These are phyloP conservation scores for Podocnemis expansa DNA, from an alignment of 2,113 vertebrate species.

Conservation along the genomic window DNA sequence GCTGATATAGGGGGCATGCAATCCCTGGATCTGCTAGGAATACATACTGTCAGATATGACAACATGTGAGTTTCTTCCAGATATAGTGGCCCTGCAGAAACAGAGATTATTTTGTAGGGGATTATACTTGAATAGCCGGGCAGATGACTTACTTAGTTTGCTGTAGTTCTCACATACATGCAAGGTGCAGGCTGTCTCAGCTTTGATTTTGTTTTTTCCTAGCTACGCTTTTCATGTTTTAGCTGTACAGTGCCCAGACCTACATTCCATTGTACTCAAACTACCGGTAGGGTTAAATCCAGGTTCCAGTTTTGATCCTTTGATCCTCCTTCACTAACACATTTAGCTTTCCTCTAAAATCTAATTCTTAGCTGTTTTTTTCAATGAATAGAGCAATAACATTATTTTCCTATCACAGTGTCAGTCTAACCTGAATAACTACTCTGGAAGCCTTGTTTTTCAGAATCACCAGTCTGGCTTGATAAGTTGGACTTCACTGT, in stretches of 20 bases:
- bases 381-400: neutral
- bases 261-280: neutral
- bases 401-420: neutral
- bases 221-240: accelerated
- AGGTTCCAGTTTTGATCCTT: accelerated
- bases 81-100: neutral
- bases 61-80: neutral
- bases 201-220: neutral
- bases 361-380: neutral
- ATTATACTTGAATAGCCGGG: neutral
- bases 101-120: accelerated
- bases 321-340: accelerated
- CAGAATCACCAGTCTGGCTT: neutral
- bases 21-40: too few species aligned
- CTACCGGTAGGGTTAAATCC: neutral
- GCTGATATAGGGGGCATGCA: neutral
- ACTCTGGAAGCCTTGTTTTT: neutral
- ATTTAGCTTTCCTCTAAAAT: accelerated
- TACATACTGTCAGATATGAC: neutral
- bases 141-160: accelerated
- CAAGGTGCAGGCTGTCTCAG: neutral
- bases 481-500: slow-evolving; percentile 1
- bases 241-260: neutral
- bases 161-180: accelerated
- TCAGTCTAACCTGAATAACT: neutral